Percentiles rank a stretch among this genome's conserved stretches.
phyloP scores from a whole-genome alignment of 2,888 invertebrate genomes.

The Eupithecia centaureata region DNA sequence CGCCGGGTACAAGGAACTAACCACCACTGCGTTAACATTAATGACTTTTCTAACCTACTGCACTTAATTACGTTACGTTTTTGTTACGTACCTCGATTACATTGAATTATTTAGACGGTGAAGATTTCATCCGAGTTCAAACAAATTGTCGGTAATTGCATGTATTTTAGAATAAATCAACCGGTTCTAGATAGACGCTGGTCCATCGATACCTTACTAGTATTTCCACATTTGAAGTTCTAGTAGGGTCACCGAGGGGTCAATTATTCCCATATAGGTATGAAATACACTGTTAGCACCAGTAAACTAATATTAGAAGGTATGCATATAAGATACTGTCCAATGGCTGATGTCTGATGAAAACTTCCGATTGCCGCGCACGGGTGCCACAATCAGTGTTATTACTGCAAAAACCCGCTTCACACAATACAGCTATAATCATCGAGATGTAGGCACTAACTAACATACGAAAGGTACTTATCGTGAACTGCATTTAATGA shows the following conservation, averaged over 20 bases:
- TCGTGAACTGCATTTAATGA: slow-evolving; percentile 21
- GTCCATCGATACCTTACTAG: slow-evolving; percentile 54
- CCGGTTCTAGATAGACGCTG: slow-evolving; percentile 50
- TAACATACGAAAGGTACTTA: background rate
- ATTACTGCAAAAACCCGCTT: slow-evolving; percentile 22
- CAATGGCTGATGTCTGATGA: slow-evolving; percentile 26
- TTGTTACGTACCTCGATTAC: slow-evolving; percentile 33
- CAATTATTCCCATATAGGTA: slow-evolving; percentile 56
- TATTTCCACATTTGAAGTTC: slow-evolving; percentile 58
- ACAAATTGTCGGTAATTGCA: slow-evolving; percentile 40
- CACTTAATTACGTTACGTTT: slow-evolving; percentile 35
- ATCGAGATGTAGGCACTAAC: background rate
- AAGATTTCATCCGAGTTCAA: slow-evolving; percentile 41
- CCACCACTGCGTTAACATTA: slow-evolving; percentile 13
- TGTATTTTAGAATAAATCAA: slow-evolving; percentile 48
- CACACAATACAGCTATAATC: slow-evolving; percentile 5
- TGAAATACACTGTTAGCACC: slow-evolving; percentile 48
- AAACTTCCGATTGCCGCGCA: slow-evolving; percentile 3
- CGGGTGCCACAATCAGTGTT: slow-evolving; percentile 9
- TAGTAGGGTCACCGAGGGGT: slow-evolving; percentile 54
- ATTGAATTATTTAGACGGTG: slow-evolving; percentile 28
- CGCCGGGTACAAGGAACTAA: slow-evolving; percentile 26
- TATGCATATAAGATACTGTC: slow-evolving; percentile 41
- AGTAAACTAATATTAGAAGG: slow-evolving; percentile 42
- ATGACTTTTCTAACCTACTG: slow-evolving; percentile 41